Conservation (phyloP, 2,113 vertebrate genomes). For the Engystomops pustulosus region DNA sequence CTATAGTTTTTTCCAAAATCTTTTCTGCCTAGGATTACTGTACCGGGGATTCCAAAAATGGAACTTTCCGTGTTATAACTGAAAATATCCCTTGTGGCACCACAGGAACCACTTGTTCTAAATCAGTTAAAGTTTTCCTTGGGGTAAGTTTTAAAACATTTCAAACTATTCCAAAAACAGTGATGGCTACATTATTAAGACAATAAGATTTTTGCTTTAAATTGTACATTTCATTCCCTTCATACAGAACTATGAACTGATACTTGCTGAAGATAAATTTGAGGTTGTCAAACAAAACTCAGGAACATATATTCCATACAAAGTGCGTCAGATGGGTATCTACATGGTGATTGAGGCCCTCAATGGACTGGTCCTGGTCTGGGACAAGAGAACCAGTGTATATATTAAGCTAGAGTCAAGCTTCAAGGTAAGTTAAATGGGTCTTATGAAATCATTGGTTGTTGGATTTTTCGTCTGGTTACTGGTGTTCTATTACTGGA, state of each 20-base stretch:
- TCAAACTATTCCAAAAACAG: neutral
- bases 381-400: slow-evolving; percentile 86
- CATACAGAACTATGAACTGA: slow-evolving; percentile 79
- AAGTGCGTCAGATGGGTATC: slow-evolving; percentile 76
- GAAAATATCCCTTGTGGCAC: slow-evolving; percentile 88
- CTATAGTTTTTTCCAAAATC: too few relatives aligned
- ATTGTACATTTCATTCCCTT: neutral
- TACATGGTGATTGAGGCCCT: slow-evolving; percentile 82
- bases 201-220: neutral
- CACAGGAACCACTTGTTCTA: slow-evolving; percentile 88
- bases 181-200: neutral
- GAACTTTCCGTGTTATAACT: slow-evolving; percentile 82
- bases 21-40: slow-evolving; percentile 79
- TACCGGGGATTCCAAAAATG: slow-evolving; percentile 65
- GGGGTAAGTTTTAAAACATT: slow-evolving; percentile 70
- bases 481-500: too few relatives aligned
- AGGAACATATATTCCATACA: slow-evolving; percentile 71
- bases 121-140: slow-evolving; percentile 85
- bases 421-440: slow-evolving; percentile 75
- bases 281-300: slow-evolving; percentile 70
- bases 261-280: slow-evolving; percentile 77
- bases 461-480: neutral
- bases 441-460: neutral
- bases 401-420: slow-evolving; percentile 80
- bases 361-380: slow-evolving; percentile 79